phyloP scores from a whole-genome alignment of 2,113 vertebrate genomes.

The Neomonachus schauinslandi region DNA sequence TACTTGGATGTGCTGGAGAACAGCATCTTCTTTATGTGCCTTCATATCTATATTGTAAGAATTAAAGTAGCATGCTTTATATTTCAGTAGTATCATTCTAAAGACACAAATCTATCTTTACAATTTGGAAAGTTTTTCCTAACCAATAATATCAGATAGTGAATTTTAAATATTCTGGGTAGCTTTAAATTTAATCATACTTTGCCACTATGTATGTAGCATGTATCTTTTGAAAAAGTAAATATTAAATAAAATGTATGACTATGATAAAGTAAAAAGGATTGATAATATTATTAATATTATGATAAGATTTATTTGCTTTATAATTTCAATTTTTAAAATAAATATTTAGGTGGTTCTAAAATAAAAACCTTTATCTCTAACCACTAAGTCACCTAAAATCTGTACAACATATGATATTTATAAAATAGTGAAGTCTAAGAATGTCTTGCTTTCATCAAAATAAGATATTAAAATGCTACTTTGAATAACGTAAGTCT shows the following conservation, averaged over 20 bases:
- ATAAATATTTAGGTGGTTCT: background rate
- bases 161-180: background rate
- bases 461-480: conserved; percentile 20
- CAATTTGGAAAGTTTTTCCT: background rate
- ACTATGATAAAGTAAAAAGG: background rate
- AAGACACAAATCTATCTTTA: background rate
- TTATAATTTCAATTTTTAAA: conserved; percentile 47
- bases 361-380: background rate
- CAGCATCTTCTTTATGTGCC: background rate
- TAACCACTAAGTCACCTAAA: background rate
- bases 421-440: conserved; percentile 5
- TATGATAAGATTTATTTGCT: background rate
- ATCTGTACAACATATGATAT: background rate
- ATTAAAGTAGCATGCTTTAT: background rate
- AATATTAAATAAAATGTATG: background rate
- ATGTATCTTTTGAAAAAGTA: background rate
- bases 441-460: background rate
- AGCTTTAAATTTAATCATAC: background rate
- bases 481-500: background rate
- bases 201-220: background rate
- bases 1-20: background rate
- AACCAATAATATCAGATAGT: background rate
- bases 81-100: background rate
- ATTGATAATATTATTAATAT: background rate
- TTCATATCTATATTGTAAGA: background rate